Base-by-base conservation (phyloP, 2,888 invertebrate species). In the Cerastoderma edule region DNA sequence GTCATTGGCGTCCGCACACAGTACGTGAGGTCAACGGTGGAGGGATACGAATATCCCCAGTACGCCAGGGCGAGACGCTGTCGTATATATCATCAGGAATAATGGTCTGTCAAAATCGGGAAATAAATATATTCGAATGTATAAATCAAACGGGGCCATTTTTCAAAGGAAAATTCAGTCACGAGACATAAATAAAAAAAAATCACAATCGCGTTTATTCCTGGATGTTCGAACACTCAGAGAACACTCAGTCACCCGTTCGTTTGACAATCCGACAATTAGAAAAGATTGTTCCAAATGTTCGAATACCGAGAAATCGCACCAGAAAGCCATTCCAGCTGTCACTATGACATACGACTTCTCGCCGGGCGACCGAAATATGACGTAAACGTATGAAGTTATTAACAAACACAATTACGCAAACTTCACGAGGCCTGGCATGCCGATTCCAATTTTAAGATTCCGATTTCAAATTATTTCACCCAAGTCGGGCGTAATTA, bases 381-480 rank as follows among this genome's bases (percentile, higher is more conserved):
- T 72, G 75, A 76, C 75, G 75, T 54, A 71, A 67, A 63, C 53
- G 48, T 64, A 76, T 68, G 75, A 72, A 39, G 67, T 64, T 76
- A 76, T 76, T 76, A 72, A 76, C 74, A 69, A 69, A 65, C 63
- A 69, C 65, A 74, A 74, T 74, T 74, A 74, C 74, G 50, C 65
- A 69, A 74, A 69, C 69, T 69, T 69, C 65, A 33, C 35, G 64
- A 46, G 33, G 39, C 74, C 56, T 74, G 74, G 63, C 72, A 71
- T 78, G 78, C 57, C 48, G 64, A 63, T 64, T 73, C 67, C 70
- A 78, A 73, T 73, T 71, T n/a, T 78, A 50, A 74, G 78, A 78
- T 67, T 78, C 73, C 67, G 69, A 67, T 78, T 78, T 78, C 73
- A 72, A 68, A 77, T 72, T 77, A 72, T 72, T 76, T 72, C 69